Evolutionary conservation across 2,888 invertebrate genomes (phyloP).

Genomic region (Euzetes globulus): DNA sequence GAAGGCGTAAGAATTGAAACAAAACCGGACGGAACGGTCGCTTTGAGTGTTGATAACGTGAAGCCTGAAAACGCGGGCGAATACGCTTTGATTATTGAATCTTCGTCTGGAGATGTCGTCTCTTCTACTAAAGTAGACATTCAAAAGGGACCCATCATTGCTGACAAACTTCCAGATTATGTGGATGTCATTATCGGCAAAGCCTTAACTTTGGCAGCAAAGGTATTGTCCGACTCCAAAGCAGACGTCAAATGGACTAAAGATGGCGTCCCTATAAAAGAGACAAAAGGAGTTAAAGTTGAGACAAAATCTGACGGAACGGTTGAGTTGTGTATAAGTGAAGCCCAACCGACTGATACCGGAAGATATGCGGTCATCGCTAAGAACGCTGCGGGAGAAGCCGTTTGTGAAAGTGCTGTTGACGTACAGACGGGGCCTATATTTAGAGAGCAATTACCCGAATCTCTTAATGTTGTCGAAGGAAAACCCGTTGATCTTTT

Average conservation of each 20-base stretch:
- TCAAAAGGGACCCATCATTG: slow-evolving; percentile 52
- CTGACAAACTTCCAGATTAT: slow-evolving; percentile 39
- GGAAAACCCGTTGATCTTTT: slow-evolving; percentile 71
- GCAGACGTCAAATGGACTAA: slow-evolving; percentile 37
- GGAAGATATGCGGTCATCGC: slow-evolving; percentile 46
- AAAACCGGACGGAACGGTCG: slow-evolving; percentile 33
- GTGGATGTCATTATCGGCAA: slow-evolving; percentile 63
- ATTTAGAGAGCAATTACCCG: slow-evolving; percentile 38
- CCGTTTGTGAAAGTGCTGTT: slow-evolving; percentile 48
- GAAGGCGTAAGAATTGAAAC: slow-evolving; percentile 23
- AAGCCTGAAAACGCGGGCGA: slow-evolving; percentile 50
- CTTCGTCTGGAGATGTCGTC: slow-evolving; percentile 66
- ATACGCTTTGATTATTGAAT: slow-evolving; percentile 47
- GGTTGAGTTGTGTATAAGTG: slow-evolving; percentile 6
- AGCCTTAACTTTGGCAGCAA: slow-evolving; percentile 65
- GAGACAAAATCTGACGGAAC: slow-evolving; percentile 37
- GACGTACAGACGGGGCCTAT: slow-evolving; percentile 26
- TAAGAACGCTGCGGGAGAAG: slow-evolving; percentile 50
- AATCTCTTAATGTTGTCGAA: slow-evolving; percentile 58
- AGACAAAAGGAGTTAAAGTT: slow-evolving; percentile 2
- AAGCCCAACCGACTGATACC: slow-evolving; percentile 19
- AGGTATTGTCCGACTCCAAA: slow-evolving; percentile 66
- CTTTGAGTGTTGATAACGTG: slow-evolving; percentile 48
- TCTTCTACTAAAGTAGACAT: slow-evolving; percentile 22
- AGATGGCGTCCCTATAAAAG: slow-evolving; percentile 24